Base-by-base conservation (phyloP, 2,888 invertebrate genomes). In the Desoria tigrina region DNA sequence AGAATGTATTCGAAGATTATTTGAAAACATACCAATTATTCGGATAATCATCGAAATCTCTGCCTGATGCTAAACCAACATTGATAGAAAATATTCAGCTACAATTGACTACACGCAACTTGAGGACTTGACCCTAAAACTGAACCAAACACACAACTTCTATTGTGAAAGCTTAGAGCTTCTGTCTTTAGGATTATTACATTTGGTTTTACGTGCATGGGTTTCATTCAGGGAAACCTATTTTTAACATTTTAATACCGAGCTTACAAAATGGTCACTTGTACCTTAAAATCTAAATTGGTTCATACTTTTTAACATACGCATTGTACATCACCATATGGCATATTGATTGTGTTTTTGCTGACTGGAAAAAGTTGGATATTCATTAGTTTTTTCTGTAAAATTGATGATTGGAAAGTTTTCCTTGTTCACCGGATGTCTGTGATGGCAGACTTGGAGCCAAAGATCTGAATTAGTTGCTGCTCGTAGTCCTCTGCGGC, bases 401-500 rank as follows among this genome's bases (percentile, higher is more conserved):
- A 6, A 45, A 45, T 6, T 45, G 45, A 16, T 16, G n/a, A 6
- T 16, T 45, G 9, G 45, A 21, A 32, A 45, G 26, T 58, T 32
- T n/a, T 45, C 39, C 23, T 18, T 2, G 3, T 23, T 23, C n/a
- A 94, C 92, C 94, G 93, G 82, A 92, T 90, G 82, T 94, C 94
- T 79, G 89, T 90, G 79, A 94, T 90, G 84, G 93, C 92, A 82
- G 89, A 89, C 87, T 92, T 92, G 82, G 93, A 92, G 78, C 96
- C 96, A 83, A 97, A 97, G 79, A 97, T 90, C 83, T 91, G 89
- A 77, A 92, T 88, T 79, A 97, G 87, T 83, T 97, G 95, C 82
- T 93, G 92, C 83, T 96, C 95, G 81, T 98, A 98, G 82, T 94
- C 93, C 81, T 92, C 91, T 80, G 96, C 95, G 84, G 93, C 96